Conservation (phyloP, 2,888 invertebrate species). For the Fragum whitleyi region DNA sequence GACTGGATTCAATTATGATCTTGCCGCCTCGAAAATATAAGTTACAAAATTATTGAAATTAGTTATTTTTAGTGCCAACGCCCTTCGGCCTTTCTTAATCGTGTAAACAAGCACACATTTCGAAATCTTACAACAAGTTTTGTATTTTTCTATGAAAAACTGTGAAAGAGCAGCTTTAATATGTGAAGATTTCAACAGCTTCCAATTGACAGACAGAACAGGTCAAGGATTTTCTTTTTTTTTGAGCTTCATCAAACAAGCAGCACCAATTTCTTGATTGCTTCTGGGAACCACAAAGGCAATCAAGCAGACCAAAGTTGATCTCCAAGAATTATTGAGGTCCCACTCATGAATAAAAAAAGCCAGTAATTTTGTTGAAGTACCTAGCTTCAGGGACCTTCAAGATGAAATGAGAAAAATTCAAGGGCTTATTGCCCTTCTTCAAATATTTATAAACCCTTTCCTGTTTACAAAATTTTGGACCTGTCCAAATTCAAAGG, state of each 20-base stretch:
- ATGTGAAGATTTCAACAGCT: too few species aligned
- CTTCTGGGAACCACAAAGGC: not conserved
- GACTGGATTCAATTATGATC: too few species aligned
- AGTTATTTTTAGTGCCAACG: too few species aligned
- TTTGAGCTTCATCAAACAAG: not conserved
- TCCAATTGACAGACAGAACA: too few species aligned
- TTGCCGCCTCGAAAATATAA: too few species aligned
- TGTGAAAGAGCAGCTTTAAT: too few species aligned
- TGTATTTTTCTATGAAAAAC: too few species aligned
- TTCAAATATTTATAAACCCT: not conserved
- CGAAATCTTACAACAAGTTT: too few species aligned
- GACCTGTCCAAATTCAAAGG: too few species aligned
- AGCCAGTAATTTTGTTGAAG: slow-evolving; percentile 4
- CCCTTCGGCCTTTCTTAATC: too few species aligned
- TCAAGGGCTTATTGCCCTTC: not conserved
- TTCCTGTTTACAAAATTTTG: not conserved
- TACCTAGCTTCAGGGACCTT: not conserved
- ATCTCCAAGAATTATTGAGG: not conserved
- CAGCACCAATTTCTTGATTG: not conserved
- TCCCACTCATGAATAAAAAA: slow-evolving; percentile 4
- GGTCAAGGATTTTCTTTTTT: not conserved
- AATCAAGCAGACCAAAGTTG: slow-evolving; percentile 4
- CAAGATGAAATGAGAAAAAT: slow-evolving; percentile 1
- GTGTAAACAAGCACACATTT: too few species aligned
- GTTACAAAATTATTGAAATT: too few species aligned